Evolutionary conservation across 2,888 invertebrate genomes (phyloP).

Genomic region (Eupelmus urozonus): DNA sequence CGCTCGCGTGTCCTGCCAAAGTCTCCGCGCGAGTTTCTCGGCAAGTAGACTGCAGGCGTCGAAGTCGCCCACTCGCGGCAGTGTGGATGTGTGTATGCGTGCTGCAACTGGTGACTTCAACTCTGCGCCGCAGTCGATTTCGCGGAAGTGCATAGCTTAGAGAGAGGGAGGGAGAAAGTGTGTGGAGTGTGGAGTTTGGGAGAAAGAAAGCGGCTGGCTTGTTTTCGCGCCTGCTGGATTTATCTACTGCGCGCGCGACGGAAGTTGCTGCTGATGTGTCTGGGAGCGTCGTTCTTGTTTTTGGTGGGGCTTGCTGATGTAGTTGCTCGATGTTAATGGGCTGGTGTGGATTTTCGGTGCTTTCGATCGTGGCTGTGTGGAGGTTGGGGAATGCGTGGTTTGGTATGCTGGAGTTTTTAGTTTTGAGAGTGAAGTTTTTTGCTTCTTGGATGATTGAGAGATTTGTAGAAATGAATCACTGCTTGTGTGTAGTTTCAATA

Average conservation of each 20-base stretch:
- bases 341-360: no score
- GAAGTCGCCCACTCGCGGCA: constrained; percentile 51
- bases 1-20: background rate
- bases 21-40: background rate
- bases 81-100: background rate
- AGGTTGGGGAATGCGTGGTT: no score
- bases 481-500: no score
- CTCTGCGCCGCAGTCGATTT: constrained; percentile 4
- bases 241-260: background rate
- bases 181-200: background rate
- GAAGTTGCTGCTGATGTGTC: no score
- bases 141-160: constrained; percentile 4
- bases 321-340: no score
- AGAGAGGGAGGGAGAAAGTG: background rate
- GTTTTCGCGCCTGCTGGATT: background rate
- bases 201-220: background rate
- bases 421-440: no score
- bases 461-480: no score
- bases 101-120: constrained; percentile 18
- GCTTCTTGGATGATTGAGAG: no score
- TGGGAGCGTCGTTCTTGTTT: no score
- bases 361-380: no score
- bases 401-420: no score
- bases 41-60: constrained; percentile 22
- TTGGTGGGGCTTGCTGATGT: no score